phyloP scores from a whole-genome alignment of 2,797 vertebrate species.

The Lagodon rhomboides region DNA sequence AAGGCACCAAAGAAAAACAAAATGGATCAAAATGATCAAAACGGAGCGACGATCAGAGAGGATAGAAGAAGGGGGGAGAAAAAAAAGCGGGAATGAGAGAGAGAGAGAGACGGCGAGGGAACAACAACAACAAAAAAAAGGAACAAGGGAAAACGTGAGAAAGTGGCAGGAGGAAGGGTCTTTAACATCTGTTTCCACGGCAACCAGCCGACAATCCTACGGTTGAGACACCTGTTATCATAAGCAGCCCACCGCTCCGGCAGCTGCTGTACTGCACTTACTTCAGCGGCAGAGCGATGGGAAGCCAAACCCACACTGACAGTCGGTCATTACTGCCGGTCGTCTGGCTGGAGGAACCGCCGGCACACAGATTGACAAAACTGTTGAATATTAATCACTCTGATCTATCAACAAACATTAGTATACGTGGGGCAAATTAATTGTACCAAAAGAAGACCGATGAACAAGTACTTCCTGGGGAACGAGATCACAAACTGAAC shows the following conservation, averaged over 20 bases:
- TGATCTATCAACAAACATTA: constrained; percentile 64
- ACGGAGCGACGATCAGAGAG: constrained; percentile 28
- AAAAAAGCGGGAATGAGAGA: constrained; percentile 31
- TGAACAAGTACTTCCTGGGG: constrained; percentile 23
- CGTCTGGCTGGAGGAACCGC: constrained; percentile 53
- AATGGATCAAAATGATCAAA: constrained; percentile 29
- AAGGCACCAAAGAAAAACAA: constrained; percentile 16
- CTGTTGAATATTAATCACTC: constrained; percentile 64
- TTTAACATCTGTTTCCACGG: constrained; percentile 80
- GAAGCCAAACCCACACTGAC: constrained; percentile 62
- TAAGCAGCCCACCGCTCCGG: constrained; percentile 61
- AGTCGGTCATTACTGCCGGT: constrained; percentile 69
- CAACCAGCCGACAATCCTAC: constrained; percentile 69
- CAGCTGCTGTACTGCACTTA: constrained; percentile 67
- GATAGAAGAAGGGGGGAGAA: background rate
- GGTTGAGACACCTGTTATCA: constrained; percentile 78
- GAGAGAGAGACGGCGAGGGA: background rate
- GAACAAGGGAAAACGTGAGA: constrained; percentile 23
- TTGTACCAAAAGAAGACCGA: constrained; percentile 25
- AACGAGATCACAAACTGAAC: constrained; percentile 35
- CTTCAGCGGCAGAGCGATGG: constrained; percentile 66
- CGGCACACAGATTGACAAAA: constrained; percentile 47
- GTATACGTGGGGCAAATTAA: constrained; percentile 55
- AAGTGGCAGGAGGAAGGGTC: constrained; percentile 54
- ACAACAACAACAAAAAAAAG: constrained; percentile 9